A percentile compares a stretch with the other conserved stretches of the same genome.
These are phyloP conservation scores for Corythornis madagascariensis DNA, from an alignment of 2,113 vertebrate species.

Conservation along the genomic window DNA sequence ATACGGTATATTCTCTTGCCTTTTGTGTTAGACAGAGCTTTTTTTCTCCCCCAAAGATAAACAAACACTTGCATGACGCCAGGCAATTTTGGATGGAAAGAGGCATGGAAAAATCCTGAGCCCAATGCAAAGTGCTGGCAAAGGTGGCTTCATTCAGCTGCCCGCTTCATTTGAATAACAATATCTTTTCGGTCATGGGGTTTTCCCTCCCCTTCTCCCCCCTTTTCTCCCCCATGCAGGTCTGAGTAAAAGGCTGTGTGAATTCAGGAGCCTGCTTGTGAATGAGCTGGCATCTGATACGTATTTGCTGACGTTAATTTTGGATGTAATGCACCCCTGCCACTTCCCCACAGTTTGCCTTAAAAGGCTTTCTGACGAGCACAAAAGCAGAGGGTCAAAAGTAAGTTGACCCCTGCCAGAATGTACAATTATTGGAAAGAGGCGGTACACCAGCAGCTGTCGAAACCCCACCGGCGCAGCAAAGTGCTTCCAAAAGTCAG, in stretches of 20 bases:
- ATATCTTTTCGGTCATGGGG: constrained; percentile 18
- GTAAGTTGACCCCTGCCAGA: constrained; percentile 84
- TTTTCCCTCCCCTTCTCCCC: background rate
- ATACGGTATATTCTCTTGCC: constrained; percentile 32
- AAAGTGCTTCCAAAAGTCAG: constrained; percentile 69
- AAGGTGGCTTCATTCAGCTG: constrained; percentile 71
- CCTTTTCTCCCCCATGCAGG: background rate
- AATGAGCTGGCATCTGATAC: constrained; percentile 79
- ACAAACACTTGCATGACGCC: background rate
- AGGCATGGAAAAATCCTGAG: background rate
- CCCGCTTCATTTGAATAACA: constrained; percentile 51
- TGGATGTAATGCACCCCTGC: constrained; percentile 75
- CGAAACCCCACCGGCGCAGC: constrained; percentile 76
- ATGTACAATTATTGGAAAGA: constrained; percentile 81
- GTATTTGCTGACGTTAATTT: constrained; percentile 76
- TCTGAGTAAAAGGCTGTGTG: constrained; percentile 66
- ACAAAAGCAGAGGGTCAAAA: constrained; percentile 83
- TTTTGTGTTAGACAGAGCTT: background rate
- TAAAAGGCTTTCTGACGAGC: constrained; percentile 71
- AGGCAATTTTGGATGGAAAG: background rate
- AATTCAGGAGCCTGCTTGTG: constrained; percentile 64
- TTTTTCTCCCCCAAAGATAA: background rate
- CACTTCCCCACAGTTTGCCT: constrained; percentile 76
- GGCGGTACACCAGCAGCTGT: constrained; percentile 80
- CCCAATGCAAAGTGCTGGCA: background rate